phyloP scores from a whole-genome alignment of 2,888 invertebrate genomes.

The Lasioglossum lativentre region DNA sequence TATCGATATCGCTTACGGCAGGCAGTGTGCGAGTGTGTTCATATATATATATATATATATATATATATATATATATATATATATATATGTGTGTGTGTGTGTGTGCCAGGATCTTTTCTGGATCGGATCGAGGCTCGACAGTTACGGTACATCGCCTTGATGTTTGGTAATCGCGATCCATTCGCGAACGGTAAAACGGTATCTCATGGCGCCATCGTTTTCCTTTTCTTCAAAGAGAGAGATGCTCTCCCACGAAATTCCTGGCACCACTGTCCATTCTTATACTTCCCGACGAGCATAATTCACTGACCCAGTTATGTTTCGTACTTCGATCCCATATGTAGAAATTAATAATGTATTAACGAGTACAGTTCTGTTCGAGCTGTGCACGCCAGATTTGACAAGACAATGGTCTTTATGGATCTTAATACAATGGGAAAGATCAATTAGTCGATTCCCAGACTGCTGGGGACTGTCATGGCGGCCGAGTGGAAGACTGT shows the following conservation, averaged over 20 bases:
- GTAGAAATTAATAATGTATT: neutral
- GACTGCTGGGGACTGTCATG: neutral
- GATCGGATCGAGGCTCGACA: constrained; percentile 3
- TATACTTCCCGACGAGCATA: neutral
- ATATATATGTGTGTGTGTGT: neutral
- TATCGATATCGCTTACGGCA: constrained; percentile 26
- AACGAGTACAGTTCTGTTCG: neutral
- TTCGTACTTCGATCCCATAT: neutral
- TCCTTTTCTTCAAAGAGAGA: neutral
- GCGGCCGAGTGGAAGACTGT: neutral
- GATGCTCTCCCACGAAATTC: constrained; percentile 11
- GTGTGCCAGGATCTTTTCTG: constrained; percentile 6
- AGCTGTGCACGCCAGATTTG: neutral
- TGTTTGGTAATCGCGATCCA: constrained; percentile 37
- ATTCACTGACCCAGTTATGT: neutral
- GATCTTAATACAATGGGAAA: neutral
- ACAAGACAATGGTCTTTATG: neutral
- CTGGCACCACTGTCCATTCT: neutral
- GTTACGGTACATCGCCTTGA: constrained; percentile 39
- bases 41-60: no score
- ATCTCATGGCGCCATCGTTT: constrained; percentile 12
- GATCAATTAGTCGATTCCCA: neutral
- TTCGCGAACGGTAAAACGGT: constrained; percentile 35
- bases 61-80: no score
- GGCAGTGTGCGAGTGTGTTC: neutral